phyloP scores from a whole-genome alignment of 2,797 vertebrate genomes.

The Periparus ater region DNA sequence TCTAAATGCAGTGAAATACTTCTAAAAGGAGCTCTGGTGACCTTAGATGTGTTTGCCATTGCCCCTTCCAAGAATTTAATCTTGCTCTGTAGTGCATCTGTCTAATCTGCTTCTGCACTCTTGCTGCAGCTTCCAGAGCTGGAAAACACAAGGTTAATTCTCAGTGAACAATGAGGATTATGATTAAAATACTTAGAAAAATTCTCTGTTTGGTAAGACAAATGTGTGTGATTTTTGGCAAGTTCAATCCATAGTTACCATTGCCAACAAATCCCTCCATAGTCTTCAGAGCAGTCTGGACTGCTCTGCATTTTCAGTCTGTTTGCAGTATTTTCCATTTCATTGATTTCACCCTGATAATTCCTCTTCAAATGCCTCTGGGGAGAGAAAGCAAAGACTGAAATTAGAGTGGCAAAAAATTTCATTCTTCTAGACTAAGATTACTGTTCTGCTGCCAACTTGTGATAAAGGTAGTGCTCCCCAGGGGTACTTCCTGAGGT shows the following conservation, averaged over 20 bases:
- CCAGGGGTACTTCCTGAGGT: neutral
- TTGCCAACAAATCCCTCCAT: conserved; percentile 80
- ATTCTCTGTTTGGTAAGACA: neutral
- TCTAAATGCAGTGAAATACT: neutral
- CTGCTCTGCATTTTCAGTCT: conserved; percentile 80
- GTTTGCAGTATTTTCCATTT: conserved; percentile 72
- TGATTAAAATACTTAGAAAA: neutral
- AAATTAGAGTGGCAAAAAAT: neutral
- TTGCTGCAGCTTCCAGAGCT: conserved; percentile 84
- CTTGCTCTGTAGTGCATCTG: conserved; percentile 83
- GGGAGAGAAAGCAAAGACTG: neutral
- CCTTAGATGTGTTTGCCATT: conserved; percentile 78
- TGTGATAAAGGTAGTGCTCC: neutral
- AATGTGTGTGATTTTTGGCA: neutral
- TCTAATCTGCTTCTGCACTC: conserved; percentile 87
- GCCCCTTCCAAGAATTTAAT: conserved; percentile 85
- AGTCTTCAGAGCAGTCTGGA: conserved; percentile 76
- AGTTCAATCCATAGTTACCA: conserved; percentile 68
- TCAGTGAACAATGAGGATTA: neutral
- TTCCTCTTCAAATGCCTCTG: conserved; percentile 81
- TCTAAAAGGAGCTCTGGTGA: conserved; percentile 23
- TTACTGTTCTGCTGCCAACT: neutral
- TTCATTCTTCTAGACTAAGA: neutral
- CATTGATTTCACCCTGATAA: conserved; percentile 73
- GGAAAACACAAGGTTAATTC: neutral